Base-by-base conservation (phyloP, 2,797 vertebrate species). In the Enteromius radiatus region DNA sequence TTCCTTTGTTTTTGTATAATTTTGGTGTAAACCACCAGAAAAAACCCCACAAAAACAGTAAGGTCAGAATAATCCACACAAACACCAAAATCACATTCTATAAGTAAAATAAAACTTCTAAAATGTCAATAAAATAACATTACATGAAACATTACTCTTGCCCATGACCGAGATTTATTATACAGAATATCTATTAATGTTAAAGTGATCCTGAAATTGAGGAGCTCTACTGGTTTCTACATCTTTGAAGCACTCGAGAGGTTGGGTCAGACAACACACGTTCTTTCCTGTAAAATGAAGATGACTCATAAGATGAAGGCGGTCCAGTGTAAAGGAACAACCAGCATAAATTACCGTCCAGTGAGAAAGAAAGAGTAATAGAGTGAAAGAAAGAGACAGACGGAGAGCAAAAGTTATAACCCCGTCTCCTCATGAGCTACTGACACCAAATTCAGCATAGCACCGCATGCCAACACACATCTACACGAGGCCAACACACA, bases 261-360 rank as follows among this genome's bases (percentile, higher is more conserved):
- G 54, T 56, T 56, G 54, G 19, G 45, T 86, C 52, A 49, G 75
- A 36, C 11, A 38, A 54, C 81, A 26, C 59, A 81, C 82, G 76
- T 49, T 85, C 83, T 87, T 91, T 88, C 81, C 83, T 88, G 89
- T 84, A 77, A 85, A 78, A 80, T 87, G 36, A 84, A 80, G 64
- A 67, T 90, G 86, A 90, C 88, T 89, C 80, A 87, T 70, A 26
- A 54, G 81, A 78, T 84, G 85, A 89, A 90, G 68, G 84, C 82
- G 85, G 76, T 89, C 75, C 81, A 88, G 78, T 77, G 87, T 86
- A 89, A 87, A 89, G 82, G 80, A 85, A 86, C 86, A 85, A 68
- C 80, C 84, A 61, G 84, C 84, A 36, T 82, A 78, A 71, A 52
- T 81, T 69, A 84, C 65, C 38, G 41, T 84, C 83, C 81, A 80